Evolutionary conservation across 2,113 vertebrate genomes (phyloP), one percentile per base, ranked within the genome.

Genomic region (Microcebus lehilahytsara): DNA sequence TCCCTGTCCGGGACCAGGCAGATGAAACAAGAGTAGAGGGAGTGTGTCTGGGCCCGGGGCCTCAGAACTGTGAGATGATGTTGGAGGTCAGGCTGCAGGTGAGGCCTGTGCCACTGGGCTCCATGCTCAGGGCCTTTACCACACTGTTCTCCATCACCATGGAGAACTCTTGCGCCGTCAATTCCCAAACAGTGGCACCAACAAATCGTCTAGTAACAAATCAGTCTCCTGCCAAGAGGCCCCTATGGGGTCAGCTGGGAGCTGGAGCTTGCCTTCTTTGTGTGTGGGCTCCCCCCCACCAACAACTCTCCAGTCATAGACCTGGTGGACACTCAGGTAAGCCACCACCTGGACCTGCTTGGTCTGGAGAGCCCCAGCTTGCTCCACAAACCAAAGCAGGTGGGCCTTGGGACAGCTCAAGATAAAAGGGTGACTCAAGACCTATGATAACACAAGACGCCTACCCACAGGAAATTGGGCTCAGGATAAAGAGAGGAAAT

Each of bases 311-410:
- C 96, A 98, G 99, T 98, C 91, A 99, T 99, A 60, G 6, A 98
- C 98, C 13, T 99, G 99, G 27, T 99, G 99, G 92, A 99, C 98
- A 1, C 98, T 98, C 40, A 99, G 62, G 2, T 99, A 99, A 2
- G 98, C 98, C 0, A 99, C 92, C 46, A 99, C 98, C 62, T 99
- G 93, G 1, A 98, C 56, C 5, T 99, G 98, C 95, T 97, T 99
- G 53, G 89, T 94, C 94, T 85, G 98, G 92, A 99, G 93, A 14
- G 98, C 97, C 0, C 7, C 98, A 20, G 98, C 98, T 72, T 99
- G 97, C 89, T 98, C 51, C 97, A 99, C 97, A 71, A 98, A 99
- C 37, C 74, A 40, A 69, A 98, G 99, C 17, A 99, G 98, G 95
- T 99, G 99, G 42, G 98, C 99, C 99, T 99, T 97, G 66, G 91